Evolutionary conservation across 2,113 vertebrate genomes (phyloP).

Genomic region (Mastomys coucha): DNA sequence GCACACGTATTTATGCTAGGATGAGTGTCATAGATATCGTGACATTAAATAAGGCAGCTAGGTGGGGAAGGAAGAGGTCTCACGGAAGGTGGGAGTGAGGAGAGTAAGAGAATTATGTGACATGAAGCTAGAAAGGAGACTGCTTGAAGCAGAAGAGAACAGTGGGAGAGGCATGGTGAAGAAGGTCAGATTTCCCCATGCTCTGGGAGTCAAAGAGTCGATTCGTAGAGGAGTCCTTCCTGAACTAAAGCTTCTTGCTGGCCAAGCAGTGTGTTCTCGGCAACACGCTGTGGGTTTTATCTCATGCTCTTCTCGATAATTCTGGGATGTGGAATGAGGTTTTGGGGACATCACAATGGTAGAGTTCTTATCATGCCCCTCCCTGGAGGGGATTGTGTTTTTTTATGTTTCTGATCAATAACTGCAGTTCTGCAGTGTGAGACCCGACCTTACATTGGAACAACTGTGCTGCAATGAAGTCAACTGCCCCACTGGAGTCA

Average conservation of each 20-base stretch:
- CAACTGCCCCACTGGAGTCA: background rate
- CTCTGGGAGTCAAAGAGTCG: background rate
- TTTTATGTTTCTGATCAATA: background rate
- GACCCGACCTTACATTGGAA: background rate
- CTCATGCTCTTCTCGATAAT: background rate
- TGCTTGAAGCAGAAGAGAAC: background rate
- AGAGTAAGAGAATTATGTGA: background rate
- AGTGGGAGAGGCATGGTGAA: background rate
- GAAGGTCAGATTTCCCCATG: background rate
- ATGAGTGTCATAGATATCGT: background rate
- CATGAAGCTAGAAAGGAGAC: background rate
- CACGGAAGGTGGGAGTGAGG: fast-evolving
- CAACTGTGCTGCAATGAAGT: background rate
- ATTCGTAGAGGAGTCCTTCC: too few relatives aligned
- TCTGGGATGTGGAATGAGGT: background rate
- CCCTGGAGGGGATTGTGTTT: background rate
- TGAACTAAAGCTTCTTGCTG: background rate
- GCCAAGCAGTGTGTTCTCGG: background rate
- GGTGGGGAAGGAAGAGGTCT: too few relatives aligned
- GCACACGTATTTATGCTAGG: background rate
- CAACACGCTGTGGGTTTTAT: background rate
- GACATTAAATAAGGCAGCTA: background rate
- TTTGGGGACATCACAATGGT: background rate
- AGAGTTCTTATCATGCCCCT: background rate
- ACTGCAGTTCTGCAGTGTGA: background rate